phyloP scores from a whole-genome alignment of 2,888 invertebrate genomes.

The Temnothorax rugatulus region DNA sequence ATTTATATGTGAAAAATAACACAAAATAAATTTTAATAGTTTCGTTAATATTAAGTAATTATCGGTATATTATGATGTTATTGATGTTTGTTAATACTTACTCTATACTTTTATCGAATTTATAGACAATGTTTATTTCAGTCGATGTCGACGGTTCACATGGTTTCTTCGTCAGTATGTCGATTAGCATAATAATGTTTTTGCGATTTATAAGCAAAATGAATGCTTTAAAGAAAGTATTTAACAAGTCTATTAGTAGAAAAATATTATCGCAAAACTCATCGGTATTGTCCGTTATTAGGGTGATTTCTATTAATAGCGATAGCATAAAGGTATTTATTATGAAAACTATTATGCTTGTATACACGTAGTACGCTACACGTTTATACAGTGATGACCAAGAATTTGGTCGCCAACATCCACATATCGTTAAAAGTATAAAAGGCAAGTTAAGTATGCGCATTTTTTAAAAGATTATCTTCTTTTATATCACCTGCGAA shows the following conservation, averaged over 20 bases:
- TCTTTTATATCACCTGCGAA: not conserved
- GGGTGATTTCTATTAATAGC: conserved; percentile 45
- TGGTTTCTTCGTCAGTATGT: conserved; percentile 32
- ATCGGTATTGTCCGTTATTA: conserved; percentile 35
- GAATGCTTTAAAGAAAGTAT: conserved; percentile 31
- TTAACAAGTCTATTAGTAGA: not conserved
- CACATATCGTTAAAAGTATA: conserved; percentile 16
- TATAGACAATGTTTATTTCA: conserved; percentile 53
- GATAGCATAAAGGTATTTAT: conserved; percentile 19
- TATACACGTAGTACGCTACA: conserved; percentile 43
- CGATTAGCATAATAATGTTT: conserved; percentile 31
- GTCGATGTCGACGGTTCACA: conserved; percentile 16
- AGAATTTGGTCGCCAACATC: conserved; percentile 42
- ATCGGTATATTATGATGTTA: not conserved
- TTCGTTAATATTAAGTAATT: not conserved
- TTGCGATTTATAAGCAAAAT: conserved; percentile 32
- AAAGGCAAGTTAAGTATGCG: not conserved
- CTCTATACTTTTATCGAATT: conserved; percentile 48
- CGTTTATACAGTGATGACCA: conserved; percentile 46
- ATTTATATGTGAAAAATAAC: not conserved
- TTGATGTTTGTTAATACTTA: conserved; percentile 48
- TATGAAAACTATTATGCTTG: not conserved
- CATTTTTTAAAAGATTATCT: conserved; percentile 15
- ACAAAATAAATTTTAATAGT: not conserved
- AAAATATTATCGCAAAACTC: conserved; percentile 55